Evolutionary conservation across 2,888 invertebrate species (phyloP).

Genomic region (Dinocampus coccinellae): DNA sequence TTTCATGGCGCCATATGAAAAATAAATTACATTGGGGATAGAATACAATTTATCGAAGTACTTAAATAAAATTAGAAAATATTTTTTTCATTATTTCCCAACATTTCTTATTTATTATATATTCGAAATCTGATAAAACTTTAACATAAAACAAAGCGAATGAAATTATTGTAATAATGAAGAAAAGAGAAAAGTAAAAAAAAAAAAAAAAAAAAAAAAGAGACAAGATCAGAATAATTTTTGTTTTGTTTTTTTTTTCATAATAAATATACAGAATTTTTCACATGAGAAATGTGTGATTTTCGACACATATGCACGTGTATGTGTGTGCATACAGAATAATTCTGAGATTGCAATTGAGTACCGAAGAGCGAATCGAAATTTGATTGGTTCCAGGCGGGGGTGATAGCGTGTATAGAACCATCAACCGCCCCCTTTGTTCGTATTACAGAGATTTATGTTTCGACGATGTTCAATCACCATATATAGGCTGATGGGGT

Average conservation of each 20-base stretch:
- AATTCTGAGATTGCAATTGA: slow-evolving; percentile 40
- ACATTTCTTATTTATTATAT: background rate
- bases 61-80: background rate
- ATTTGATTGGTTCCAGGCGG: slow-evolving; percentile 64
- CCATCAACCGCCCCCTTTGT: slow-evolving; percentile 42
- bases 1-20: slow-evolving; percentile 4
- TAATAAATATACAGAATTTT: slow-evolving; percentile 37
- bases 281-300: slow-evolving; percentile 28
- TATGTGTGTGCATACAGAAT: slow-evolving; percentile 31
- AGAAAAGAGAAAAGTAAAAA: too few relatives aligned
- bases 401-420: slow-evolving; percentile 45
- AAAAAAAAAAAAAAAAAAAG: slow-evolving; percentile 5
- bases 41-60: background rate
- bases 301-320: too few relatives aligned
- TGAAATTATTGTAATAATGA: too few relatives aligned
- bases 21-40: background rate
- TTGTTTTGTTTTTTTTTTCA: too few relatives aligned
- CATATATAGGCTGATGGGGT: background rate
- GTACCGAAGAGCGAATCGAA: slow-evolving; percentile 53
- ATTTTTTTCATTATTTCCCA: background rate
- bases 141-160: too few relatives aligned
- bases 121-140: too few relatives aligned
- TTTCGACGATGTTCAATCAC: slow-evolving; percentile 44
- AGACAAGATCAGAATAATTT: slow-evolving; percentile 13
- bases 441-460: slow-evolving; percentile 63